A percentile compares a stretch with the other conserved stretches of the same genome.
phyloP scores from a whole-genome alignment of 2,888 invertebrate genomes.

The Philopedon plagiatum region DNA sequence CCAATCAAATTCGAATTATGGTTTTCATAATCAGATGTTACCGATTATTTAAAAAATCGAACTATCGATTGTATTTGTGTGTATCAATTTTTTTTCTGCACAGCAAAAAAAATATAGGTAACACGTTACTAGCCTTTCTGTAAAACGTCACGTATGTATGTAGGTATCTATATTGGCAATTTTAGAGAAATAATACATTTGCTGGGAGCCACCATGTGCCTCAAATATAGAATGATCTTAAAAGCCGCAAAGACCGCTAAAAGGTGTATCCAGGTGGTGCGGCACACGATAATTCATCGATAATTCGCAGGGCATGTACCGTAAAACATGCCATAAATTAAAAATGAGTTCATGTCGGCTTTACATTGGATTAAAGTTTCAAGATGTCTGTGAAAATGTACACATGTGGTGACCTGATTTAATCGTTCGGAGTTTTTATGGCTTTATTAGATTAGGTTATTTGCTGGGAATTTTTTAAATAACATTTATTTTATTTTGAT shows the following conservation, averaged over 20 bases:
- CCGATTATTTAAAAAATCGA: too few relatives aligned
- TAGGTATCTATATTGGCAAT: neutral
- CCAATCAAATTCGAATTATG: too few relatives aligned
- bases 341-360: constrained; percentile 19
- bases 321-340: constrained; percentile 42
- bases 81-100: too few relatives aligned
- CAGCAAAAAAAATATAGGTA: too few relatives aligned
- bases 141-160: too few relatives aligned
- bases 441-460: constrained; percentile 15
- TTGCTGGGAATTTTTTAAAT: too few relatives aligned
- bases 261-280: constrained; percentile 59
- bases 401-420: constrained; percentile 35
- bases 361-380: constrained; percentile 34
- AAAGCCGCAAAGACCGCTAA: constrained; percentile 48
- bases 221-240: constrained; percentile 17
- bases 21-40: too few relatives aligned
- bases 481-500: too few relatives aligned
- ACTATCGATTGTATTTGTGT: too few relatives aligned
- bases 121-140: too few relatives aligned
- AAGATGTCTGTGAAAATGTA: constrained; percentile 26
- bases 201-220: constrained; percentile 41
- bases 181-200: constrained; percentile 10
- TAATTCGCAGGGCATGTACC: constrained; percentile 54
- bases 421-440: neutral
- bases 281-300: constrained; percentile 57